phyloP scores from a whole-genome alignment of 2,113 vertebrate species.

The Lichenostomus cassidix region DNA sequence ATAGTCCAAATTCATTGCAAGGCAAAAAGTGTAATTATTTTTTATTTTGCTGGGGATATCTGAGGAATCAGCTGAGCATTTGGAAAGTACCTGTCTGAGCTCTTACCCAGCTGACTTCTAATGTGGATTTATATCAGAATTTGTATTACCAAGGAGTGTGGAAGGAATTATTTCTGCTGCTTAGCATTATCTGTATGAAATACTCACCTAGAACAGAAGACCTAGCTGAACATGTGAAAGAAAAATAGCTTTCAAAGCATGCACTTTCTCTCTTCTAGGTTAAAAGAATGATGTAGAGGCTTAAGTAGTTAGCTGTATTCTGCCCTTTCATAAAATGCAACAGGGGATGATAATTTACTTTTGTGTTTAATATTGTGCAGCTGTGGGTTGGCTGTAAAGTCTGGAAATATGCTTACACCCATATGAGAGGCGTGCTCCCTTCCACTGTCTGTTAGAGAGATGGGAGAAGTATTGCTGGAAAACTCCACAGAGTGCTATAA shows the following conservation, averaged over 20 bases:
- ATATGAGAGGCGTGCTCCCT: fast-evolving
- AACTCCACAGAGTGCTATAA: conserved; percentile 20
- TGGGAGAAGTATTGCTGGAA: conserved; percentile 14
- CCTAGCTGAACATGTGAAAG: conserved; percentile 13
- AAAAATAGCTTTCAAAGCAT: conserved; percentile 26
- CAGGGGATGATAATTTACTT: conserved; percentile 35
- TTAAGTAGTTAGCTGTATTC: conserved; percentile 35
- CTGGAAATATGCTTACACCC: background rate
- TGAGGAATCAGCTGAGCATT: background rate
- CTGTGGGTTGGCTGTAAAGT: conserved; percentile 22
- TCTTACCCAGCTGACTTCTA: background rate
- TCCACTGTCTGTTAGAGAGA: background rate
- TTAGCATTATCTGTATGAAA: background rate
- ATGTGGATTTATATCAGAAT: background rate
- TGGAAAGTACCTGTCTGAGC: background rate
- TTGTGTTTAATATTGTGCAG: conserved; percentile 27
- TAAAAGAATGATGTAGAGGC: conserved; percentile 20
- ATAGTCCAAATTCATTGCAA: background rate
- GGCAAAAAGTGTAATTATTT: background rate
- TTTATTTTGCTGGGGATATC: background rate
- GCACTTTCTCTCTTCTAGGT: background rate
- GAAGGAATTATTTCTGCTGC: background rate
- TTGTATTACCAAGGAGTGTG: background rate
- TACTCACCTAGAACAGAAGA: conserved; percentile 8
- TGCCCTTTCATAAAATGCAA: conserved; percentile 8